Base-by-base conservation (phyloP, 2,113 vertebrate genomes). In the Corvus cornix region DNA sequence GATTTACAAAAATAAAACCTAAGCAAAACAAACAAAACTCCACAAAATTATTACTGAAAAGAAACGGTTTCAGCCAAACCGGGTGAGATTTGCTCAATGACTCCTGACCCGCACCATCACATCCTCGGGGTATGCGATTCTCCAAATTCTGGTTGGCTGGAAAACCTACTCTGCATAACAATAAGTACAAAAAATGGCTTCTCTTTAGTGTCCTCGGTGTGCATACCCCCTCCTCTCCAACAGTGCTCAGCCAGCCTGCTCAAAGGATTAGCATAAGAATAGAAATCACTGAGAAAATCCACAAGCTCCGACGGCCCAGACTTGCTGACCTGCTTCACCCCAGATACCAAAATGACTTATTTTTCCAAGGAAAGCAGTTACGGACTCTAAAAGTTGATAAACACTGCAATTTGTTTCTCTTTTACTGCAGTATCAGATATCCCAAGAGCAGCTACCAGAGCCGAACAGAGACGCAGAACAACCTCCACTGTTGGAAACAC, bases 241-340 rank as follows among this genome's bases (percentile, higher is more conserved):
- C 35, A 33, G 41, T 7, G 7, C 64, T 39, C 70, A 73, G 89
- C 83, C 92, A 85, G 83, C 51, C 81, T 13, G 53, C 30, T 35
- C 72, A 52, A 53, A 85, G 87, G 89, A 97, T 97, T 91, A 97
- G 77, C 94, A 86, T 89, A 59, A 95, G 89, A 95, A 97, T 41
- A 88, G 95, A 55, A 87, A 94, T 26, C 68, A 48, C 86, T 64
- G 24, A 19, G 58, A 84, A 95, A 96, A 87, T 46, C 77, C 87
- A 81, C 83, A 63, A 15, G 52, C 80, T 84, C 72, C 2, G 0
- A 53, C 76, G 31, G 76, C 19, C 89, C 86, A 74, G 86, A 72
- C 73, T 64, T 3, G 30, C n/a, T 84, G 94, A 82, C 89, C 87
- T 49, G 49, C 67, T 68, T 89, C 94, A 93, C 84, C 56, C 80